Conservation (phyloP, 2,113 vertebrate species). For the Cottus gobio region DNA sequence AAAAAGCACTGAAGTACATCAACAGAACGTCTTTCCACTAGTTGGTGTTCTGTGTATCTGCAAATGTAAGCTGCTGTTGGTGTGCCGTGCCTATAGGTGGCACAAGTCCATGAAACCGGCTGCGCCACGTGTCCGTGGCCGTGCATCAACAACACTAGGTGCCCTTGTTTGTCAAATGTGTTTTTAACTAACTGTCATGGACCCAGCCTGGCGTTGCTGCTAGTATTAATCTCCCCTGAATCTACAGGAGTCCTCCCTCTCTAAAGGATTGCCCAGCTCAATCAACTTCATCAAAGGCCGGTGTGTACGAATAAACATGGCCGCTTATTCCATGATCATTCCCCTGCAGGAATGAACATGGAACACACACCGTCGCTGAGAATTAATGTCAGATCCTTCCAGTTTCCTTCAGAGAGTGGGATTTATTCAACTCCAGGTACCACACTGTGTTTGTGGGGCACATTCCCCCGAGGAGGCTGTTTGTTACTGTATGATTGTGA, state of each 20-base stretch:
- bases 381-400: constrained; percentile 4
- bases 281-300: constrained; percentile 29
- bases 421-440: constrained; percentile 17
- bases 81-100: background rate
- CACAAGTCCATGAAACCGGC: background rate
- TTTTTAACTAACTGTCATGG: constrained; percentile 9
- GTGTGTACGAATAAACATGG: background rate
- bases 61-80: background rate
- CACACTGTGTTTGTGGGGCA: constrained; percentile 13
- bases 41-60: background rate
- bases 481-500: constrained; percentile 39
- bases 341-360: background rate
- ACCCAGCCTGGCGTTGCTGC: background rate
- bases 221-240: background rate
- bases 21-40: background rate
- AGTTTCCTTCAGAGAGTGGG: constrained; percentile 8
- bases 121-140: background rate
- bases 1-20: background rate
- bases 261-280: constrained; percentile 3
- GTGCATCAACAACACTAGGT: background rate
- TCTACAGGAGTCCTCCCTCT: background rate
- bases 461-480: constrained; percentile 29
- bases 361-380: background rate
- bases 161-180: background rate
- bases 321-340: background rate